Conservation (phyloP, 2,797 vertebrate genomes). For the Hippocampus kuda region DNA sequence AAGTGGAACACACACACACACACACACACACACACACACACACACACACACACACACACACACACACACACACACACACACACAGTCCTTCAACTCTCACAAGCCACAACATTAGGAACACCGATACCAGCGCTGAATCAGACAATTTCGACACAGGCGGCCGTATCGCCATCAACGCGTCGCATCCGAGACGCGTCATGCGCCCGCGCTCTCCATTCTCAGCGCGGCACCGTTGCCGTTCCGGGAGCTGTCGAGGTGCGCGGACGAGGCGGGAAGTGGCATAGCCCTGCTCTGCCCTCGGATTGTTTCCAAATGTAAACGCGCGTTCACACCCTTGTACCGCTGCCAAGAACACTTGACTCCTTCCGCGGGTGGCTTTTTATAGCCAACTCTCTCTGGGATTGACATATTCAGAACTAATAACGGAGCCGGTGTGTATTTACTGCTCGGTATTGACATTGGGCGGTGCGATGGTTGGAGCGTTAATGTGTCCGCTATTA, state of each 20-base stretch:
- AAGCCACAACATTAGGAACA: background rate
- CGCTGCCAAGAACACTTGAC: slow-evolving; percentile 1
- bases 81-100: background rate
- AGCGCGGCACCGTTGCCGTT: background rate
- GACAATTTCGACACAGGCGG: background rate
- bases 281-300: slow-evolving; percentile 1
- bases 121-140: background rate
- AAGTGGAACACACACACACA: slow-evolving; percentile 13
- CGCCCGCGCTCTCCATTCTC: background rate
- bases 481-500: slow-evolving; percentile 2
- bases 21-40: too few species aligned
- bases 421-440: slow-evolving; percentile 2
- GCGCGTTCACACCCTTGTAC: slow-evolving; percentile 1
- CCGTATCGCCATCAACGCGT: background rate
- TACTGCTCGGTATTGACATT: background rate
- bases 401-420: slow-evolving; percentile 6
- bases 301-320: slow-evolving; percentile 10
- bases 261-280: slow-evolving; percentile 3
- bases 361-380: slow-evolving; percentile 1
- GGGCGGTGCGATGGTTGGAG: slow-evolving; percentile 2
- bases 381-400: slow-evolving; percentile 1
- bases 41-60: background rate
- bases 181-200: background rate
- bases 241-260: slow-evolving; percentile 4
- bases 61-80: background rate